A percentile compares a stretch with the other conserved stretches of the same genome.
phyloP scores from a whole-genome alignment of 2,797 vertebrate species.

The Oryzias dopingdopingensis region DNA sequence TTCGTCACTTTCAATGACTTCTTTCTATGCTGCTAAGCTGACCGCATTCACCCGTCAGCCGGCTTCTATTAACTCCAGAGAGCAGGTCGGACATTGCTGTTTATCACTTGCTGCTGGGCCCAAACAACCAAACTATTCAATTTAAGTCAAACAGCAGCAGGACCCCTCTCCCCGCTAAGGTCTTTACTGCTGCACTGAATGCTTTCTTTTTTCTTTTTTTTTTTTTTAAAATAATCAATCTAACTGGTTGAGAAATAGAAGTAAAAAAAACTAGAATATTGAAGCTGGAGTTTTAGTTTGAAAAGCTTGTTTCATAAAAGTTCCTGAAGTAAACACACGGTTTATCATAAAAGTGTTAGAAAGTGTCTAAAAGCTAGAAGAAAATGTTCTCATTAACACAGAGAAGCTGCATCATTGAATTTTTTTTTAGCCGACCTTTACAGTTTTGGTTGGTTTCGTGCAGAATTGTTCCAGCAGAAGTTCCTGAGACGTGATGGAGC shows the following conservation, averaged over 20 bases:
- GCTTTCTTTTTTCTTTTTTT: neutral
- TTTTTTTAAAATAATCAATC: neutral
- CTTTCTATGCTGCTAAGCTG: slow-evolving; percentile 14
- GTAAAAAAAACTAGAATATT: too few relatives aligned
- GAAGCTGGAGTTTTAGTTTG: neutral
- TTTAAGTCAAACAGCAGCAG: slow-evolving; percentile 4
- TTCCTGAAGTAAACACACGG: too few relatives aligned
- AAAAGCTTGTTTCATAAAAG: neutral
- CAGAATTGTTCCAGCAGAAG: too few relatives aligned
- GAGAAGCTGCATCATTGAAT: too few relatives aligned
- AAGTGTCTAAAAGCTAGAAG: too few relatives aligned
- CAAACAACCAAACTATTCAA: slow-evolving; percentile 25
- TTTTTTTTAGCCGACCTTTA: too few relatives aligned
- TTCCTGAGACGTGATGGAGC: too few relatives aligned
- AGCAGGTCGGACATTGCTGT: slow-evolving; percentile 20
- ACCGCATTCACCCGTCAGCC: slow-evolving; percentile 29
- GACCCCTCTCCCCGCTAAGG: neutral
- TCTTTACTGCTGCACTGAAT: slow-evolving; percentile 1
- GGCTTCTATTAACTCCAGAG: slow-evolving; percentile 32
- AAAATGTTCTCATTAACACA: too few relatives aligned
- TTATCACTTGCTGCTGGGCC: slow-evolving; percentile 18
- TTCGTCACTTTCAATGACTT: slow-evolving; percentile 39
- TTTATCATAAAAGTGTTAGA: too few relatives aligned
- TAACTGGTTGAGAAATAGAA: neutral
- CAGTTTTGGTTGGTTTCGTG: too few relatives aligned